Base-by-base conservation (phyloP, 2,113 vertebrate species). In the Dendropsophus ebraccatus region DNA sequence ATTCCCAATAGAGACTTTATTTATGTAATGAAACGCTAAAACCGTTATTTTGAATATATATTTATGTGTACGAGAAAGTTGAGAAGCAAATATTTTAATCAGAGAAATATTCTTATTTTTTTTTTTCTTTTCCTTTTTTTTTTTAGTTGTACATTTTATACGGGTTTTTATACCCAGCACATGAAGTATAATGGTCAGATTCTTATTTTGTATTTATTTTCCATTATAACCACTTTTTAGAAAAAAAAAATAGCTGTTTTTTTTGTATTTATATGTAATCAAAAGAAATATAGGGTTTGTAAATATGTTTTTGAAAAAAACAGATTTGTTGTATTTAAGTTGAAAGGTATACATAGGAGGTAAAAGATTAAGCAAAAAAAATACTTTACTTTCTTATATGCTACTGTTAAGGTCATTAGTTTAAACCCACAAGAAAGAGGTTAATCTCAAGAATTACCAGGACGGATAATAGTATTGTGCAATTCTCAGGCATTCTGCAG, bases 181-280 rank as follows among this genome's bases (percentile, higher is more conserved):
- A 99, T 99, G 97, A 99, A 99, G 97, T 99, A 99, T 97, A 97
- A 97, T 97, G 96, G 95, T 97, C 95, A 98, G 96, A 99, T 98
- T 98, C 96, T 95, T 99, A 99, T 97, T 97, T 97, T 99, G 97
- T 99, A 99, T 99, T 99, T 99, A 99, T 99, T 99, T 97, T 91
- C 96, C 97, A 98, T 98, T 96, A 97, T 99, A 99, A 99, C 98
- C 98, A 99, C 98, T 99, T 97, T 97, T 86, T 87, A 60, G 50
- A 50, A 60, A 72, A 98, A 96, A 96, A 90, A 97, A 98, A 98
- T 98, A 97, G 94, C 96, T 94, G 95, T 98, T 97, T 98, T 97
- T 97, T 98, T 97, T 98, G 97, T 99, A 99, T 99, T 99, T 99
- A 99, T 96, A 92, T 96, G 93, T 96, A 95, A 95, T 98, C 97